Conservation (phyloP, 2,888 invertebrate genomes). For the Apodemia zela region DNA sequence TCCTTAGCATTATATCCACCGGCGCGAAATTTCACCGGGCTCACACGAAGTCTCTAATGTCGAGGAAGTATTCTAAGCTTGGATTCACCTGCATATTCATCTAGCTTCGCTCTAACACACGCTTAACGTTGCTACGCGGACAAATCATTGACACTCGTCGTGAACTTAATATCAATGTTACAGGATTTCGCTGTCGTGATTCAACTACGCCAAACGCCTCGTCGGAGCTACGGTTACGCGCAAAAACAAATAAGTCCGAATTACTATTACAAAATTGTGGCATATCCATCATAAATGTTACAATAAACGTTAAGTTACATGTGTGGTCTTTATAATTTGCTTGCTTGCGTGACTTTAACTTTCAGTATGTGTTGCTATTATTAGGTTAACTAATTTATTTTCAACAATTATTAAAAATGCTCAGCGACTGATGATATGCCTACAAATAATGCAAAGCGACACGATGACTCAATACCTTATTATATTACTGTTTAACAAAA, state of each 20-base stretch:
- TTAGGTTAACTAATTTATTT: neutral
- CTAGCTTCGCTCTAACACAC: conserved; percentile 73
- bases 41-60: conserved; percentile 87
- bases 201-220: conserved; percentile 37
- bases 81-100: conserved; percentile 74
- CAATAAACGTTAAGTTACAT: conserved; percentile 64
- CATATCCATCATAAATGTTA: conserved; percentile 57
- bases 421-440: conserved; percentile 35
- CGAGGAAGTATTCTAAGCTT: conserved; percentile 84
- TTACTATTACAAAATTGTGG: conserved; percentile 56
- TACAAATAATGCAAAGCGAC: conserved; percentile 38
- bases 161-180: conserved; percentile 73
- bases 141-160: conserved; percentile 49
- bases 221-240: conserved; percentile 35
- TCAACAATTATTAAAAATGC: conserved; percentile 29
- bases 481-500: no score
- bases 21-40: conserved; percentile 86
- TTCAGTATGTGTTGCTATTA: neutral
- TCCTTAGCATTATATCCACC: conserved; percentile 82
- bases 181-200: conserved; percentile 73
- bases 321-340: conserved; percentile 46
- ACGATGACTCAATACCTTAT: conserved; percentile 19
- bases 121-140: conserved; percentile 70
- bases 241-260: conserved; percentile 59
- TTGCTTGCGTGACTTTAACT: conserved; percentile 46